These are phyloP conservation scores for Oscheius sp. DNA, from an alignment of 2,888 invertebrate genomes.

Conservation along the genomic window DNA sequence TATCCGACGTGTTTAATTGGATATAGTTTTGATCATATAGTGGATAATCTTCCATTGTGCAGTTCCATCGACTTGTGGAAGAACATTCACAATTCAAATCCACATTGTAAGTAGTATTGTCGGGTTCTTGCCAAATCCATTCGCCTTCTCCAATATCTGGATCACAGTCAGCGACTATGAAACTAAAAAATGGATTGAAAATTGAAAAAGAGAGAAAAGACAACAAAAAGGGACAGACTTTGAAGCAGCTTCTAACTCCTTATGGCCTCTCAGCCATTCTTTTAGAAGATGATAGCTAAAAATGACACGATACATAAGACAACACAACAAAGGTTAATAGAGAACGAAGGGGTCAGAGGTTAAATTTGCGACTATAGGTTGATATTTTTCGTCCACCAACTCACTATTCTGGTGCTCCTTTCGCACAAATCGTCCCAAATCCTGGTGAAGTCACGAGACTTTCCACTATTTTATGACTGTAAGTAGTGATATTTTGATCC, in stretches of 20 bases:
- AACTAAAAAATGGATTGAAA: background rate
- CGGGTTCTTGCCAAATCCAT: slow-evolving; percentile 13
- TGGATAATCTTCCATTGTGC: slow-evolving; percentile 60
- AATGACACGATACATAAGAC: background rate
- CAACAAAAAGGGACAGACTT: background rate
- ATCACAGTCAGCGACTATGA: background rate
- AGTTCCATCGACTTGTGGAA: slow-evolving; percentile 56
- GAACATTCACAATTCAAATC: slow-evolving; percentile 51
- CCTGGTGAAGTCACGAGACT: slow-evolving; percentile 46
- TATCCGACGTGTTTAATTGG: slow-evolving; percentile 56
- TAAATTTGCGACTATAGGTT: no score
- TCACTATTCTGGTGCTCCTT: slow-evolving; percentile 40
- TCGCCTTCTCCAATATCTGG: background rate
- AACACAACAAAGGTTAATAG: background rate
- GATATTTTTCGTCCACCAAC: no score
- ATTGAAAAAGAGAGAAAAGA: background rate
- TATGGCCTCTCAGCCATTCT: background rate
- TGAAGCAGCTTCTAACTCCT: background rate
- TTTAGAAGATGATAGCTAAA: background rate
- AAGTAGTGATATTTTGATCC: slow-evolving; percentile 41
- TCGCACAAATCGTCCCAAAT: slow-evolving; percentile 33
- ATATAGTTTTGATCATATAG: slow-evolving; percentile 39
- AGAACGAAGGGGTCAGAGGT: background rate
- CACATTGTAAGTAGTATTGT: slow-evolving; percentile 48
- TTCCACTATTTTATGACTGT: slow-evolving; percentile 27